Evolutionary conservation across 2,888 invertebrate species (phyloP).

Genomic region (Altica lythri): DNA sequence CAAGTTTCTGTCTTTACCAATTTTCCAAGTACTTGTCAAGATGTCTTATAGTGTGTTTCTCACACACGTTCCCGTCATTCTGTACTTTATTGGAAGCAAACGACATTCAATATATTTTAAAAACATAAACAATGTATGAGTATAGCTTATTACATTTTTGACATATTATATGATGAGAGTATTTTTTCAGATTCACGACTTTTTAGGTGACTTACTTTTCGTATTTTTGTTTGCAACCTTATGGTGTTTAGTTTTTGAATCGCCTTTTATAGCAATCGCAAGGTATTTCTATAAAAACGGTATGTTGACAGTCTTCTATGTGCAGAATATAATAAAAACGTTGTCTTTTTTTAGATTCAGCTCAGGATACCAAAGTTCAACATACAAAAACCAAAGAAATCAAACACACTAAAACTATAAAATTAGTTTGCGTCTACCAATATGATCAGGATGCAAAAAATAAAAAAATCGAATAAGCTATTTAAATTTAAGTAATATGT

Average conservation of each 20-base stretch:
- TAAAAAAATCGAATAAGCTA: too few relatives aligned
- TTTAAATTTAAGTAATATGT: too few relatives aligned
- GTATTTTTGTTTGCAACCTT: conserved; percentile 51
- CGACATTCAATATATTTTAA: conserved; percentile 34
- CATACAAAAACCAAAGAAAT: not conserved
- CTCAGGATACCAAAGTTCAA: too few relatives aligned
- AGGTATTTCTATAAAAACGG: conserved; percentile 25
- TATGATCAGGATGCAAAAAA: not conserved
- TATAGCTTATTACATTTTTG: too few relatives aligned
- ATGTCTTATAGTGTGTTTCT: conserved; percentile 61
- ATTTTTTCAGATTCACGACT: conserved; percentile 50
- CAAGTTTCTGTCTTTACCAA: conserved; percentile 57
- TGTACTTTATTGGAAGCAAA: conserved; percentile 26
- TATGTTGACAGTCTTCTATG: too few relatives aligned
- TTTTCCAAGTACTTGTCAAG: conserved; percentile 60
- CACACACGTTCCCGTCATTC: conserved; percentile 55
- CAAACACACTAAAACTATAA: not conserved
- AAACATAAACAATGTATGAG: conserved; percentile 41
- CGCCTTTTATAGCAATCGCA: conserved; percentile 45
- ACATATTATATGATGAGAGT: too few relatives aligned
- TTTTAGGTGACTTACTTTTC: conserved; percentile 56
- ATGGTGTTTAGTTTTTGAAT: conserved; percentile 56
- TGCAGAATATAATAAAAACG: too few relatives aligned
- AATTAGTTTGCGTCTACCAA: conserved; percentile 6
- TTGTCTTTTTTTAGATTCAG: too few relatives aligned